These are phyloP conservation scores for Tachina grossa DNA, from an alignment of 2,888 invertebrate genomes.

Conservation along the genomic window DNA sequence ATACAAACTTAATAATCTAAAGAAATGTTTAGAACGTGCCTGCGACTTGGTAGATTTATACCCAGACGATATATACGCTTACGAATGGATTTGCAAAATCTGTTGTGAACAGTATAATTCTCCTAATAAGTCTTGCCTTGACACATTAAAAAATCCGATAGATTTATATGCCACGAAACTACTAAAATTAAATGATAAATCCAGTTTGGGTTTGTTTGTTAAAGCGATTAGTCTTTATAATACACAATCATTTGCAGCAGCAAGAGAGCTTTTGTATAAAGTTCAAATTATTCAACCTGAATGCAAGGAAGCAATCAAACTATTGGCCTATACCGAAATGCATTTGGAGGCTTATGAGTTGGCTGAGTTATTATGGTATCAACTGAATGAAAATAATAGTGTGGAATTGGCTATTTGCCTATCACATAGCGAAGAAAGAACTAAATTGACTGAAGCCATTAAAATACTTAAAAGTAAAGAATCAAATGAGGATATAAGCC, in stretches of 20 bases:
- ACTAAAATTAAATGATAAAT: slow-evolving; percentile 84
- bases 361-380: slow-evolving; percentile 78
- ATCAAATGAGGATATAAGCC: slow-evolving; percentile 67
- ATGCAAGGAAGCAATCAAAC: slow-evolving; percentile 83
- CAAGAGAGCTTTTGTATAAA: slow-evolving; percentile 84
- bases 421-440: slow-evolving; percentile 74
- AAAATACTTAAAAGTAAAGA: slow-evolving; percentile 78
- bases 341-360: slow-evolving; percentile 84
- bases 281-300: slow-evolving; percentile 82
- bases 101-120: slow-evolving; percentile 83
- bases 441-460: slow-evolving; percentile 83
- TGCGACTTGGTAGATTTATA: slow-evolving; percentile 83
- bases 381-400: slow-evolving; percentile 71
- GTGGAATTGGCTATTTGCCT: slow-evolving; percentile 75
- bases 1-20: slow-evolving; percentile 81
- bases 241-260: slow-evolving; percentile 84
- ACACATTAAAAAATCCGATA: slow-evolving; percentile 78
- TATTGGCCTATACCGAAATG: slow-evolving; percentile 83
- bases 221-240: slow-evolving; percentile 85
- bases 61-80: slow-evolving; percentile 83
- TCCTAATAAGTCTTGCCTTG: slow-evolving; percentile 69
- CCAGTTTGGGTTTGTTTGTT: slow-evolving; percentile 86
- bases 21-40: slow-evolving; percentile 83
- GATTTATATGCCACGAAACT: slow-evolving; percentile 84
- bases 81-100: slow-evolving; percentile 86